Conservation (phyloP, 2,888 invertebrate genomes). For the Dynastes hyllus region DNA sequence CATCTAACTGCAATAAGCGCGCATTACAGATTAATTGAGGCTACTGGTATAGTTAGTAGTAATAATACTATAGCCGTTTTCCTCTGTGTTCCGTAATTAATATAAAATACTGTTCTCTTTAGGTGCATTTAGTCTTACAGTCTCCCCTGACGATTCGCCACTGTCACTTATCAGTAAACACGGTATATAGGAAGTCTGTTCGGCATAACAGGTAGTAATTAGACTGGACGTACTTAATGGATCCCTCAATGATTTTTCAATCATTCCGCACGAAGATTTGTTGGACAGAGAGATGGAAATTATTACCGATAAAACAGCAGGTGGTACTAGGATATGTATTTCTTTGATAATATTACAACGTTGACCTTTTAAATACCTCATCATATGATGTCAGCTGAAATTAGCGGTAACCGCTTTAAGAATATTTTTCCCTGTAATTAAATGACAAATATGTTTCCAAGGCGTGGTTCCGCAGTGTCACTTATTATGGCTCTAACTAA, state of each 20-base stretch:
- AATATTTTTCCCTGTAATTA: neutral
- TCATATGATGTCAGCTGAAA: neutral
- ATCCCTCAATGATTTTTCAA: conserved; percentile 20
- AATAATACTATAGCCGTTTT: too few species aligned
- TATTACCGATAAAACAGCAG: conserved; percentile 21
- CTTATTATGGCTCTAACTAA: too few species aligned
- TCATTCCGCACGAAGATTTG: conserved; percentile 5
- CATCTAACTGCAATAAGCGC: too few species aligned
- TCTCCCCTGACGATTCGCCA: too few species aligned
- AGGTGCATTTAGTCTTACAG: too few species aligned
- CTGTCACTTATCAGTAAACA: neutral
- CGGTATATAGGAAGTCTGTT: conserved; percentile 30
- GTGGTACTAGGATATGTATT: conserved; percentile 22
- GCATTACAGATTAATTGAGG: too few species aligned
- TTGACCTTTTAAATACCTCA: conserved; percentile 31
- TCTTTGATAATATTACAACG: neutral
- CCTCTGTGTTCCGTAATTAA: too few species aligned
- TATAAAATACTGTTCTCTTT: too few species aligned
- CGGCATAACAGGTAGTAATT: conserved; percentile 6
- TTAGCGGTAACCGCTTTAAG: neutral
- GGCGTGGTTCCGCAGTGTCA: too few species aligned
- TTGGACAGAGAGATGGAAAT: neutral
- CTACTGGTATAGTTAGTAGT: too few species aligned
- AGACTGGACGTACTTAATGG: conserved; percentile 25
- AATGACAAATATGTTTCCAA: neutral